These are phyloP conservation scores for Eupsilia transversa DNA, from an alignment of 2,888 invertebrate genomes.

Conservation along the genomic window DNA sequence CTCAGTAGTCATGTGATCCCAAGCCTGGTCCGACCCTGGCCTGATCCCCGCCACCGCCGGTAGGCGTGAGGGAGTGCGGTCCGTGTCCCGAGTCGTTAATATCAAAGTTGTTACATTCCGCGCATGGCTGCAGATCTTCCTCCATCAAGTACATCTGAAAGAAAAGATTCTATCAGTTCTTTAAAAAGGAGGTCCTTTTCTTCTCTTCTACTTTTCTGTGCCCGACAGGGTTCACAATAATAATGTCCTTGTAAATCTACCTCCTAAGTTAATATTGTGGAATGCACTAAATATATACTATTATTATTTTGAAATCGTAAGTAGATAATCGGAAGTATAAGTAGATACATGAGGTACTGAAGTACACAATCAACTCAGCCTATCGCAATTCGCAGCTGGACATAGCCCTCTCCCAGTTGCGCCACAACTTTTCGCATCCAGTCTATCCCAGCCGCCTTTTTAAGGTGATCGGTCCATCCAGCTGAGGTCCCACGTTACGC, in stretches of 20 bases:
- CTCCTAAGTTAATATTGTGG: background rate
- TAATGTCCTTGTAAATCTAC: background rate
- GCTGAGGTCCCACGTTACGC: background rate
- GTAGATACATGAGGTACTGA: too few relatives aligned
- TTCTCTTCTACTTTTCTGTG: background rate
- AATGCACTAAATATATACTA: background rate
- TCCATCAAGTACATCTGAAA: slow-evolving; percentile 79
- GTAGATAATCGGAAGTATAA: too few relatives aligned
- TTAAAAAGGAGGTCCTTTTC: background rate
- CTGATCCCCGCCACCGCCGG: slow-evolving; percentile 38
- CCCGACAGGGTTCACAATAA: background rate
- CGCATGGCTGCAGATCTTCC: slow-evolving; percentile 78
- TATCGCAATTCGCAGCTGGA: background rate
- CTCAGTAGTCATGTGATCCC: background rate
- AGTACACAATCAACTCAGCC: too few relatives aligned
- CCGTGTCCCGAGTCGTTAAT: slow-evolving; percentile 9
- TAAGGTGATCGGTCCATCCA: background rate
- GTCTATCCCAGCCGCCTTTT: background rate
- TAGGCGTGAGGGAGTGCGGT: background rate
- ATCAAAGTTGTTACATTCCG: slow-evolving; percentile 76
- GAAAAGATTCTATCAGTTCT: background rate
- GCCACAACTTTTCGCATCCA: background rate
- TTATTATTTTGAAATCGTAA: background rate
- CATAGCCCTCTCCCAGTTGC: background rate
- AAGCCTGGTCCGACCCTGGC: background rate